Evolutionary conservation across 1,140 invertebrate genomes (phyloP).

Genomic region (Ceratina calcarata): DNA sequence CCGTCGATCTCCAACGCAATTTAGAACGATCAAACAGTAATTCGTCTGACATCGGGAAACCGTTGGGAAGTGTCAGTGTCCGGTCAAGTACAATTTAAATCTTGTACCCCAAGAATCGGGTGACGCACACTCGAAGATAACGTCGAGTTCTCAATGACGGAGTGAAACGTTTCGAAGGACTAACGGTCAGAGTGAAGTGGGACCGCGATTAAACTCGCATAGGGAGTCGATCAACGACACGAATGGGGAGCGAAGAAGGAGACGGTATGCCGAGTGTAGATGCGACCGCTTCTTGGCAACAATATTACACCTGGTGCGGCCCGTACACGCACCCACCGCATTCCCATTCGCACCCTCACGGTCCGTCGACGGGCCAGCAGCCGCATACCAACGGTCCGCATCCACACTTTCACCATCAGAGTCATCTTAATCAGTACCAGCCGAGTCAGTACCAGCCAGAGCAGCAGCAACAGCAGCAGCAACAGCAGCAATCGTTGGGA

Average conservation of each 20-base stretch:
- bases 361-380: slow-evolving; percentile 1
- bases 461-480: too few relatives aligned
- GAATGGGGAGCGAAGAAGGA: slow-evolving; percentile 68
- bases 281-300: slow-evolving; percentile 72
- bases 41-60: too few relatives aligned
- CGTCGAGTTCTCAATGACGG: too few relatives aligned
- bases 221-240: slow-evolving; percentile 6
- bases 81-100: too few relatives aligned
- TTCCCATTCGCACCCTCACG: slow-evolving; percentile 47
- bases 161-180: neutral
- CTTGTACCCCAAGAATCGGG: too few relatives aligned
- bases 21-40: too few relatives aligned
- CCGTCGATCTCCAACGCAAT: too few relatives aligned
- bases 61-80: too few relatives aligned
- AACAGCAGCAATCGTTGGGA: slow-evolving; percentile 60
- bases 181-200: neutral
- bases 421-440: slow-evolving; percentile 62
- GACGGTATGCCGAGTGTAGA: slow-evolving; percentile 64
- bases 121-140: too few relatives aligned
- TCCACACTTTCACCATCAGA: slow-evolving; percentile 55
- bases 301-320: slow-evolving; percentile 70
- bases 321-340: slow-evolving; percentile 63
- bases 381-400: slow-evolving; percentile 6
- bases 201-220: neutral
- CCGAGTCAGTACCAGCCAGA: slow-evolving; percentile 55